phyloP scores from a whole-genome alignment of 2,888 invertebrate genomes.

The Bruchidius siliquastri region DNA sequence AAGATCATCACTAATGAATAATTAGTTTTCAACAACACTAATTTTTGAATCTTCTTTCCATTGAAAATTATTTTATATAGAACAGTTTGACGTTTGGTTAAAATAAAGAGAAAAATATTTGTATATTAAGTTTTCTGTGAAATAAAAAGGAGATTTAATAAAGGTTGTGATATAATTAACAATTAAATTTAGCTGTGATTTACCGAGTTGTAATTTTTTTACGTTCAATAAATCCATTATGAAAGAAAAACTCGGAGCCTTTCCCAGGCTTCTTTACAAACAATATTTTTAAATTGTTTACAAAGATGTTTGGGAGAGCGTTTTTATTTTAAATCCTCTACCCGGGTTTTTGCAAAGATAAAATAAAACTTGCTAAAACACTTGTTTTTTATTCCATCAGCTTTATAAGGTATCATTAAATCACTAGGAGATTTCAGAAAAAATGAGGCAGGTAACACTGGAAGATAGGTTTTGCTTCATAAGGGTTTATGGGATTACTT shows the following conservation, averaged over 20 bases:
- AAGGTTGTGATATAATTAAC: constrained; percentile 25
- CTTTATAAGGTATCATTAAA: background rate
- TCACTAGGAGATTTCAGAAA: background rate
- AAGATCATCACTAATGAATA: too few relatives aligned
- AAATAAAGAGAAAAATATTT: constrained; percentile 1
- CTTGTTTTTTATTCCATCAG: constrained; percentile 37
- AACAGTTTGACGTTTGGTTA: background rate
- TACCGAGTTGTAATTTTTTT: constrained; percentile 15
- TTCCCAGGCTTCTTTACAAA: constrained; percentile 42
- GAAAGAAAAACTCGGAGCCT: constrained; percentile 31
- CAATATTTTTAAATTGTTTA: constrained; percentile 27
- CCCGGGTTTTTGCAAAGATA: constrained; percentile 22
- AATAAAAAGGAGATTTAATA: constrained; percentile 18
- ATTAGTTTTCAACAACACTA: too few relatives aligned
- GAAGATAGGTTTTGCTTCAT: background rate
- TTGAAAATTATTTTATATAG: background rate
- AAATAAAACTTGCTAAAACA: constrained; percentile 30
- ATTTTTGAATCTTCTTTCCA: background rate
- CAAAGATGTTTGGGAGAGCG: constrained; percentile 41
- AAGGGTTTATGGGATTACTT: too few relatives aligned
- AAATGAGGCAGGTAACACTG: background rate
- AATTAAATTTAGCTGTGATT: constrained; percentile 17
- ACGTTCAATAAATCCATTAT: constrained; percentile 44
- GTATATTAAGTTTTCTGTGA: background rate
- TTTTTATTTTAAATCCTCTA: constrained; percentile 40